Base-by-base conservation (phyloP, 2,797 vertebrate species). In the Coluber constrictor region DNA sequence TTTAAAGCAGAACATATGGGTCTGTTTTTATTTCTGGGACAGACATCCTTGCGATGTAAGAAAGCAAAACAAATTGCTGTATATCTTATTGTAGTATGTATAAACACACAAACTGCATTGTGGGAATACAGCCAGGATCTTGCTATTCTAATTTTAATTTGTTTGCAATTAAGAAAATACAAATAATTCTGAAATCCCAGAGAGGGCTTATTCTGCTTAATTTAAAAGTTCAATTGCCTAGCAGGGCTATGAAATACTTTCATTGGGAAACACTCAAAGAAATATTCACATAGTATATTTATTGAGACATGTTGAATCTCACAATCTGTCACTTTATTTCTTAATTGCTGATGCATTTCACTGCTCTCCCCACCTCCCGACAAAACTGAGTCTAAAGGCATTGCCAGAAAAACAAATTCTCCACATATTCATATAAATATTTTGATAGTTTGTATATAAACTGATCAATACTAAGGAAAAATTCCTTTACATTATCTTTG, bases 301-400 rank as follows among this genome's bases (percentile, higher is more conserved):
- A 93, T 93, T 93, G 87, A 70, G 70, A 1, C 61, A 8, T 79
- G 74, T 27, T 74, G 61, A 43, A 51, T 60, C 63, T 87, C 56
- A 90, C 29, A 55, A 61, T 95, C 91, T 94, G 90, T 18, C 79
- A 95, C 60, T 91, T 95, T 92, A 61, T 90, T 94, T 93, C 59
- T 91, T 56, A 91, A 16, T 60, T 89, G 70, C 56, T 90, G 56
- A 20, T 57, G 54, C 32, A 59, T 70, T 63, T 54, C 47, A 90
- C 25, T 61, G 60, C 4, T 20, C 54, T 23, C 37, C 2, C 5
- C 61, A 1, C 13, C 2, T 7, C 11, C 70, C 4, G 20, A 20
- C 60, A 90, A 70, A 90, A 43, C 27, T 57, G 54, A 37, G 27
- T 70, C 43, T 51, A 37, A 90, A 32, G 74, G 55, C 29, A 54